Evolutionary conservation across 2,797 vertebrate species (phyloP).

Genomic region (Pipistrellus nathusii): DNA sequence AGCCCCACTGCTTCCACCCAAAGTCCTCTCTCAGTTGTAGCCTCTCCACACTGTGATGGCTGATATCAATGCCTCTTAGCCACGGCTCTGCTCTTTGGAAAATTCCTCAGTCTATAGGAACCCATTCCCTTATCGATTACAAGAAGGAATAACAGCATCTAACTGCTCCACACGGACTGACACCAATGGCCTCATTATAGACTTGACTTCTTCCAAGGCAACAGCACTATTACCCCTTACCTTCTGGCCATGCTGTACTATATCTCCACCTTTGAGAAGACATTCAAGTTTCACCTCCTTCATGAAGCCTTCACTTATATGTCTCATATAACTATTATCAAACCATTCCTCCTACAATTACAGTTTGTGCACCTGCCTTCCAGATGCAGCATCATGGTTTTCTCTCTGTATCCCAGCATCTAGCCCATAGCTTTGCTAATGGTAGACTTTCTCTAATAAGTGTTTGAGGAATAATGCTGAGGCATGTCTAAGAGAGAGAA

Average conservation of each 20-base stretch:
- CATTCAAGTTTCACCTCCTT: neutral
- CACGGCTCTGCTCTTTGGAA: neutral
- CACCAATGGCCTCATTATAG: neutral
- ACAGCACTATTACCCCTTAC: rapidly evolving
- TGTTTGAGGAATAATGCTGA: neutral
- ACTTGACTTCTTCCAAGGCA: rapidly evolving
- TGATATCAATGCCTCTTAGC: neutral
- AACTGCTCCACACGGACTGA: neutral
- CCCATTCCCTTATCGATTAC: neutral
- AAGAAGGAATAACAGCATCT: neutral
- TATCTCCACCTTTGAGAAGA: neutral
- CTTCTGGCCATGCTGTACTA: neutral
- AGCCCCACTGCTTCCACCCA: no score
- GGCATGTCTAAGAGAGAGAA: neutral
- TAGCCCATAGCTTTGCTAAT: neutral
- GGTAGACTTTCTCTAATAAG: neutral
- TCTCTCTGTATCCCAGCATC: no score
- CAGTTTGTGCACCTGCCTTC: neutral
- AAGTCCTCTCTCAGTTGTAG: neutral
- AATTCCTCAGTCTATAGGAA: neutral
- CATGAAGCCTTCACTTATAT: neutral
- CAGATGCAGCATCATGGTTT: neutral
- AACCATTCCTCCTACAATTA: neutral
- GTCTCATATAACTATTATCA: neutral
- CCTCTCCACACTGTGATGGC: neutral